Base-by-base conservation (phyloP, 2,113 vertebrate genomes). In the Opisthocomus hoazin region DNA sequence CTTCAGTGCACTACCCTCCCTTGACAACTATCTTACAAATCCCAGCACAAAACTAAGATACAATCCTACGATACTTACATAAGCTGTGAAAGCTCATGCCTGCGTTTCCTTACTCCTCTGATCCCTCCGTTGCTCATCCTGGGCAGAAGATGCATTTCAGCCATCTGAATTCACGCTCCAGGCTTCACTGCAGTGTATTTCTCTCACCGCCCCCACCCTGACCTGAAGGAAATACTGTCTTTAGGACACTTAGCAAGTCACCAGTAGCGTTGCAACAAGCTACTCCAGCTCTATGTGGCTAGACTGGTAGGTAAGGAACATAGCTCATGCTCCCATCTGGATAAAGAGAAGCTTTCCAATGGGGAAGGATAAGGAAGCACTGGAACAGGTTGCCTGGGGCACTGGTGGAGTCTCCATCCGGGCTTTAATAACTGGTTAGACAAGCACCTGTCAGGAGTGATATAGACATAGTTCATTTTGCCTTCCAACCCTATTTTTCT, bases 401-500 rank as follows among this genome's bases (percentile, higher is more conserved):
- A 60, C 32, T 89, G 64, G n/a, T 22, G 81, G 77, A 84, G n/a
- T 56, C 89, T 70, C 45, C 51, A 45, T 30, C 3, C 7, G n/a
- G 50, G 68, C 84, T 87, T 78, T 56, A 75, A 78, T 36, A 94
- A 94, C 80, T 56, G 69, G 80, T 93, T 91, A 68, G 80, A 77
- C 73, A 68, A 60, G 43, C 43, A 71, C 61, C 60, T 88, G 43
- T 70, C 56, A 81, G 51, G 64, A 74, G 45, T 3, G 3, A 66
- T 43, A 84, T 2, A 70, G 14, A 18, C 43, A 81, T 53, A 53
- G 43, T 68, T 94, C 6, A 2, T 68, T 89, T n/a, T 96, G 73
- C 77, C 77, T 96, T 95, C 89, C 80, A 94, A 95, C 60, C 36
- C 30, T n/a, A 2, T 81, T 87, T 96, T 93, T 94, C 81, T 66